phyloP scores from a whole-genome alignment of 2,888 invertebrate species.

The Drosophila siamana region DNA sequence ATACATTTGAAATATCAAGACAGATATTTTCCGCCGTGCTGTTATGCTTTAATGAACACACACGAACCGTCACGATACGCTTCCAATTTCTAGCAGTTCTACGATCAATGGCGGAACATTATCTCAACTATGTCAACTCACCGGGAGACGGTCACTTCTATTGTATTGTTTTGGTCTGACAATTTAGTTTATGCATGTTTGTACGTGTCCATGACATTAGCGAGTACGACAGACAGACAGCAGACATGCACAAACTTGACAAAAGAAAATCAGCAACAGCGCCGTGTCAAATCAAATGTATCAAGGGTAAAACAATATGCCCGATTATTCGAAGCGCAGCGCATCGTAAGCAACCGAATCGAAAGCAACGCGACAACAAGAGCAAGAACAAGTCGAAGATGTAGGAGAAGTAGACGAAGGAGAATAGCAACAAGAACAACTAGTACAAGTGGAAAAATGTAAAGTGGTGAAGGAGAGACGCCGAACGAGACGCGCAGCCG shows the following conservation, averaged over 20 bases:
- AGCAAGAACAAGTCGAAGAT: not conserved
- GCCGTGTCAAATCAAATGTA: constrained; percentile 8
- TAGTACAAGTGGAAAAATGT: constrained; percentile 41
- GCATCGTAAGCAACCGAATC: constrained; percentile 41
- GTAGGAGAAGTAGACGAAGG: not conserved
- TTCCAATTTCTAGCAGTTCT: not conserved
- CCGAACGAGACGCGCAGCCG: constrained; percentile 12
- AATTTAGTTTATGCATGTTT: constrained; percentile 28
- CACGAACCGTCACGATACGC: constrained; percentile 2
- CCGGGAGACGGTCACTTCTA: not conserved
- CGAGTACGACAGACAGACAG: constrained; percentile 6
- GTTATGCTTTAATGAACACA: not conserved
- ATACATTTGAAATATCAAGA: not conserved
- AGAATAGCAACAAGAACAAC: constrained; percentile 14
- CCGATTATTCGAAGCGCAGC: constrained; percentile 34
- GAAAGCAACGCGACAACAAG: constrained; percentile 31
- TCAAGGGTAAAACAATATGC: constrained; percentile 44
- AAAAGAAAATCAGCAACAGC: constrained; percentile 28
- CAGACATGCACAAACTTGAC: constrained; percentile 42
- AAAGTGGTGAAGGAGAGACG: constrained; percentile 32
- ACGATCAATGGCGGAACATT: not conserved
- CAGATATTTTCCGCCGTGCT: not conserved
- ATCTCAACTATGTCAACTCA: constrained; percentile 7
- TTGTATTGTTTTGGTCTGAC: constrained; percentile 6
- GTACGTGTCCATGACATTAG: constrained; percentile 36